These are phyloP conservation scores for Theristus sp. DNA, from an alignment of 2,888 invertebrate species.

Conservation along the genomic window DNA sequence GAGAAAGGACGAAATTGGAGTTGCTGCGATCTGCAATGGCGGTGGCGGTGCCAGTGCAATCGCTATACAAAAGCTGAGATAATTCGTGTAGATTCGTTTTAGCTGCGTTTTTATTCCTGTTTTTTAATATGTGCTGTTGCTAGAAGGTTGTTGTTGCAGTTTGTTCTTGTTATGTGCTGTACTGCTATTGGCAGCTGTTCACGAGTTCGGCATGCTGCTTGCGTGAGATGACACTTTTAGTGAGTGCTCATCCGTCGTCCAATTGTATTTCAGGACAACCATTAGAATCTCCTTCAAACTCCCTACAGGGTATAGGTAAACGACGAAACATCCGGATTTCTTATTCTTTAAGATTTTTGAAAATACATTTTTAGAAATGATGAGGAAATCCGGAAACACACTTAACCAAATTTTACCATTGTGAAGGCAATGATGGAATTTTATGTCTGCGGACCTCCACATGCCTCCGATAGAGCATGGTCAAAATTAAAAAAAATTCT, in stretches of 20 bases:
- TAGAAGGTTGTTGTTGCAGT: not conserved
- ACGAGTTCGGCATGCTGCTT: no score
- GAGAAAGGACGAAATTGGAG: slow-evolving; percentile 71
- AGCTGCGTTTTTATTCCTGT: not conserved
- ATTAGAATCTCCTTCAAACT: no score
- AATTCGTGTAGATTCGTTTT: slow-evolving; percentile 19
- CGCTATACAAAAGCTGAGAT: slow-evolving; percentile 78
- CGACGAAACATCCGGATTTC: no score
- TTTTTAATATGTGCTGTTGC: not conserved
- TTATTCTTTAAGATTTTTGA: no score
- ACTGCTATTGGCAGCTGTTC: no score
- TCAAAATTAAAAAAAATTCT: no score
- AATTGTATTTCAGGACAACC: no score
- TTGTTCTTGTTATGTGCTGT: not conserved
- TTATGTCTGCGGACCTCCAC: not conserved
- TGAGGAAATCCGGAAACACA: not conserved
- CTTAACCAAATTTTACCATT: not conserved
- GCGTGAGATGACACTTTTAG: no score
- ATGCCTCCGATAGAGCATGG: no score
- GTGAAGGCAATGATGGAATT: not conserved
- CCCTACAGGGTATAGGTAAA: no score
- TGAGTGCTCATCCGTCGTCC: no score
- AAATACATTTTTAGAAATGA: no score
- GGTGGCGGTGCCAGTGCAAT: slow-evolving; percentile 95
- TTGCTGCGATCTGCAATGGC: slow-evolving; percentile 93